Conservation (phyloP, 2,888 invertebrate genomes). For the Dasysyrphus albostriatus region DNA sequence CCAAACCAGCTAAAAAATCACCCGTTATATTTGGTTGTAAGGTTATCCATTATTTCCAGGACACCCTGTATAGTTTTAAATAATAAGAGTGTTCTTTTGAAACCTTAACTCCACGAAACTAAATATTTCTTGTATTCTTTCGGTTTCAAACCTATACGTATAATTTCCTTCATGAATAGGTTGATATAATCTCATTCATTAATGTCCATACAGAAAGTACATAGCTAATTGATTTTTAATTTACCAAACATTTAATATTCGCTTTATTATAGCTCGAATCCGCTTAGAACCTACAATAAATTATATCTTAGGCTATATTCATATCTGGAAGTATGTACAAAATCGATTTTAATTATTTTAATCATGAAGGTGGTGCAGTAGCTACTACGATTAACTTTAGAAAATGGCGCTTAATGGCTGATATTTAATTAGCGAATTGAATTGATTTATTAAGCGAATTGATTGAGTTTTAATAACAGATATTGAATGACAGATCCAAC, state of each 20-base stretch:
- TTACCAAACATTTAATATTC: neutral
- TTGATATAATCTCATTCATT: neutral
- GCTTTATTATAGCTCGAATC: conserved; percentile 14
- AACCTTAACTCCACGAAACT: too few species aligned
- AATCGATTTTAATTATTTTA: conserved; percentile 49
- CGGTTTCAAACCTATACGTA: too few species aligned
- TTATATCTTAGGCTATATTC: conserved; percentile 10
- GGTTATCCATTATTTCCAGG: too few species aligned
- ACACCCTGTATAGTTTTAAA: too few species aligned
- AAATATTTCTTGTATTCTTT: too few species aligned
- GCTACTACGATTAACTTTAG: conserved; percentile 20
- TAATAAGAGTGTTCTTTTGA: too few species aligned
- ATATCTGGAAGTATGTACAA: neutral
- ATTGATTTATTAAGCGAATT: conserved; percentile 60
- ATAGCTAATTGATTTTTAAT: neutral
- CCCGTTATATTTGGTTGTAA: too few species aligned
- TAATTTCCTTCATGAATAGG: too few species aligned
- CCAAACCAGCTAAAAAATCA: too few species aligned
- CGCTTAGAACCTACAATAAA: conserved; percentile 24
- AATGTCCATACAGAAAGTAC: too few species aligned
- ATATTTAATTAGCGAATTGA: conserved; percentile 32
- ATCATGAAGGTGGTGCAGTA: conserved; percentile 43
- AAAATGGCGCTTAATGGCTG: conserved; percentile 24
- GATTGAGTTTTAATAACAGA: conserved; percentile 69
- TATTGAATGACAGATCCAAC: conserved; percentile 41